Base-by-base conservation (phyloP, 2,113 vertebrate genomes). In the Pithys albifrons region DNA sequence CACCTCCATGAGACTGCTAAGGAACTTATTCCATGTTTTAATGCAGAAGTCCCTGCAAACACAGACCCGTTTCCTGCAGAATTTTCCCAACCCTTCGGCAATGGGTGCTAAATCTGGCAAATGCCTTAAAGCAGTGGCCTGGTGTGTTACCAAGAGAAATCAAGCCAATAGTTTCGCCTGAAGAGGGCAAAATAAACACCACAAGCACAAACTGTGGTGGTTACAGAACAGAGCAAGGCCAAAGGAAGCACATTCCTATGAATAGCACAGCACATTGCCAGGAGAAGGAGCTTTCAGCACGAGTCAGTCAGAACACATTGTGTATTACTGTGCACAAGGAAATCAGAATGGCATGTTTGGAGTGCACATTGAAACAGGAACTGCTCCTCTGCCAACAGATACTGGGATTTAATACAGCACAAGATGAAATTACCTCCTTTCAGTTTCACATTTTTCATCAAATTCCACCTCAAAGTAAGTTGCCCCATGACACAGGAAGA, bases 381-480 rank as follows among this genome's bases (percentile, higher is more conserved):
- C 2, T 70, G 15, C 17, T 18, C 25, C 85, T 85, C 75, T 66
- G 59, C 52, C 61, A 51, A 92, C 1, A 80, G 78, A 8, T 24
- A 51, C 3, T 51, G 59, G 59, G 62, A 73, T n/a, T 45, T 14
- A 73, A 67, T 29, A 58, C 19, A 52, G 82, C 54, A 39, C 66
- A 78, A 74, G 61, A 52, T 18, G 31, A 66, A 89, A 83, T 96
- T 97, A 99, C 99, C 99, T 99, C 95, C 98, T 99, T 96, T 99
- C 99, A 4, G 99, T 99, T 98, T 99, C 99, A 97, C 99, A 99
- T 91, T 98, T 98, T 22, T 99, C 99, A 65, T 99, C 99, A 95
- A 99, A 99, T 96, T 99, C 99, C 96, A 99, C 98, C 96, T 99
- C 99, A 83, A 99, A 99, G 67, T 98, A 99, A 6, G 98, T 99